Evolutionary conservation across 2,797 vertebrate genomes (phyloP).

Genomic region (Schizothorax lantsangensis): DNA sequence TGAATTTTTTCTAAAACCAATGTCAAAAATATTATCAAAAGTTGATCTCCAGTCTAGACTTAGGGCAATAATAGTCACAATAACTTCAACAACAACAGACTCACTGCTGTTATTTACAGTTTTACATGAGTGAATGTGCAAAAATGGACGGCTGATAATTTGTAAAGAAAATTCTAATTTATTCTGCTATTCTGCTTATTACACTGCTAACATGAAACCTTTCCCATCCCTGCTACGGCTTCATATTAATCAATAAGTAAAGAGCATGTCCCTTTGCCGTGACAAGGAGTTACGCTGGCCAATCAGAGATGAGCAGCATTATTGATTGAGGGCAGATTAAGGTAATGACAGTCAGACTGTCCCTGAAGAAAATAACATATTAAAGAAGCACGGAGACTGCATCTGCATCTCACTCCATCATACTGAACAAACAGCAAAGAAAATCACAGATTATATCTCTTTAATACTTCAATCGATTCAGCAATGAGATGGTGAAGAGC

Average conservation of each 20-base stretch:
- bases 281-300: constrained; percentile 27
- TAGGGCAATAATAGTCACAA: not conserved
- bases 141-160: not conserved
- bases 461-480: not conserved
- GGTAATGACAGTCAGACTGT: constrained; percentile 43
- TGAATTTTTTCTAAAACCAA: not conserved
- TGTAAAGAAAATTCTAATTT: not conserved
- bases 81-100: not conserved
- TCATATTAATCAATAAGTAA: constrained; percentile 24
- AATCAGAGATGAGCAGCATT: constrained; percentile 37
- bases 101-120: not conserved
- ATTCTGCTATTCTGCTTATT: no score
- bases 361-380: constrained; percentile 7
- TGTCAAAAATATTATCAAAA: not conserved
- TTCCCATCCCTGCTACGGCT: not conserved
- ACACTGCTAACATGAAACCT: not conserved
- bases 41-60: not conserved
- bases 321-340: constrained; percentile 48
- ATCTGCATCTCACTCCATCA: not conserved
- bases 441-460: not conserved
- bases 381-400: not conserved
- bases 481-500: not conserved
- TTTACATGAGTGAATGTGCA: not conserved
- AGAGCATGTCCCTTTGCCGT: constrained; percentile 8
- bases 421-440: not conserved